Percentiles rank a stretch among this genome's conserved stretches.
phyloP scores from a whole-genome alignment of 2,113 vertebrate genomes.

The Zosterops lateralis region DNA sequence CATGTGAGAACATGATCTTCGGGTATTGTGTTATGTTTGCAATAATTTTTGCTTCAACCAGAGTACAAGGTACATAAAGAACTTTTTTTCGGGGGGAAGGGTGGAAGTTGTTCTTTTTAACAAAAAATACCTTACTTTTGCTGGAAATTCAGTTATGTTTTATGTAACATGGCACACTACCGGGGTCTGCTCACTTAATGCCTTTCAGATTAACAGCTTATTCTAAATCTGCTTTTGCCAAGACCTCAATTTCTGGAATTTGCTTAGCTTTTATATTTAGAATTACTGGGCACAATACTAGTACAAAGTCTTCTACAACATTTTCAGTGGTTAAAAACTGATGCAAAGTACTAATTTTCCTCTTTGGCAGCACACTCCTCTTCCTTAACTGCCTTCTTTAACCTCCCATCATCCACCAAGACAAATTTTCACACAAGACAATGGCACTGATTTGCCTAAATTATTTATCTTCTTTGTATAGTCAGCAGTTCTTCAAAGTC shows the following conservation, averaged over 20 bases:
- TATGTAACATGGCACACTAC: not conserved
- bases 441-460: not conserved
- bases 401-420: not conserved
- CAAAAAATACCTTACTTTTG: not conserved
- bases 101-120: not conserved
- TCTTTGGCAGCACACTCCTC: not conserved
- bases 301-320: not conserved
- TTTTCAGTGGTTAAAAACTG: not conserved
- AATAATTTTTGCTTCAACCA: not conserved
- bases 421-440: constrained; percentile 2
- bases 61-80: not conserved
- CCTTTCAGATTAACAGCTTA: constrained; percentile 30
- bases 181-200: not conserved
- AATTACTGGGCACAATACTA: not conserved
- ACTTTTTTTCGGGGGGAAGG: not conserved
- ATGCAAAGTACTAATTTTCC: not conserved
- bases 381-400: not conserved
- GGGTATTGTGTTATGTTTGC: not conserved
- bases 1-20: not conserved
- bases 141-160: not conserved
- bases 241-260: constrained; percentile 43
- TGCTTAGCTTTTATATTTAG: constrained; percentile 34
- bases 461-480: constrained; percentile 1
- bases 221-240: constrained; percentile 40
- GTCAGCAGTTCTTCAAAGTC: not conserved